Base-by-base conservation (phyloP, 2,888 invertebrate species). In the Lepidochitona cinerea region DNA sequence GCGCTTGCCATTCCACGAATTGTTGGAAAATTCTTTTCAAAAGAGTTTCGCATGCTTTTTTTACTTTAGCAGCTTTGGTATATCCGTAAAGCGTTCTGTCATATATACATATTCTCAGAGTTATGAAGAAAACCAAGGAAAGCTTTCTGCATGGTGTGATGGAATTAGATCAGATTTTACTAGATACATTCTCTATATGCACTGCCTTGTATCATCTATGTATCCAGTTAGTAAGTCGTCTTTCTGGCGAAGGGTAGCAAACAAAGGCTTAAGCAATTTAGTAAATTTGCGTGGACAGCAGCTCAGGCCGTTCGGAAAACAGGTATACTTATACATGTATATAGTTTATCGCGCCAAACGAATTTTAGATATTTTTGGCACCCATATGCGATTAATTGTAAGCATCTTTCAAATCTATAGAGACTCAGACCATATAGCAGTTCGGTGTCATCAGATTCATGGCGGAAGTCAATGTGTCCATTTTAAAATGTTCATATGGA, bases 401-500 rank as follows among this genome's bases (percentile, higher is more conserved):
- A 5, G 76, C 79, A 65, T 81, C 67, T 37, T 69, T 69, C 6
- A 79, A 69, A 35, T 77, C 77, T 18, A 79, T 53, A 41, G 67
- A 75, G 14, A n/a, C n/a, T n/a, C n/a, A n/a, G n/a, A 75, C 80
- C 52, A 77, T 74, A 23, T 41, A 77, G 70, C 74, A 77, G 64
- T 73, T 70, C 37, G 0, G 69, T 26, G 65, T 73, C 29, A 78
- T 71, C 26, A 78, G 33, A 4, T n/a, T n/a, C n/a, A n/a, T 29
- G n/a, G 71, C 73, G 26, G 75, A 37, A 29, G 72, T 67, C 12
- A 81, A 49, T 18, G 76, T 79, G 49, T 79, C 81, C 81, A 81
- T 79, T 74, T 79, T 78, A 66, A 79, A 80, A 73, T 77, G 75
- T 52, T 70, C 70, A 7, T 76, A 70, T 32, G 73, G 66, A 26